Percentiles rank a stretch among this genome's conserved stretches.
phyloP scores from a whole-genome alignment of 2,797 vertebrate species.

The Apogon talboti region DNA sequence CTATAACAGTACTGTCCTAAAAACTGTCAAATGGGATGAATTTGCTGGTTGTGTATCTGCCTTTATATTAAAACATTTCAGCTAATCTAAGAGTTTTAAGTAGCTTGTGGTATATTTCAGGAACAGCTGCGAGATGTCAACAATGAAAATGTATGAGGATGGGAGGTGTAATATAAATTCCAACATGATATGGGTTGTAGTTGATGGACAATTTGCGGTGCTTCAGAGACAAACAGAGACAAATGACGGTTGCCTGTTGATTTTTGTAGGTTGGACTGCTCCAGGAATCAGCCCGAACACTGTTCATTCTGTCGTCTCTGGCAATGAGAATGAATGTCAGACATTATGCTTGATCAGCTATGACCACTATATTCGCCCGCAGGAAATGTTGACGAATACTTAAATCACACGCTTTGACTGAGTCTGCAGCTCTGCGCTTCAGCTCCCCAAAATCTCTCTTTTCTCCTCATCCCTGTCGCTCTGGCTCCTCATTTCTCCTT shows the following conservation, averaged over 20 bases:
- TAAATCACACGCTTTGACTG: slow-evolving; percentile 75
- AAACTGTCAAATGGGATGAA: slow-evolving; percentile 5
- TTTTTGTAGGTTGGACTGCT: slow-evolving; percentile 49
- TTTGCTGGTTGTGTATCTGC: slow-evolving; percentile 28
- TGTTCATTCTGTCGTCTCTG: slow-evolving; percentile 77
- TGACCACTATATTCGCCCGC: slow-evolving; percentile 77
- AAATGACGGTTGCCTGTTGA: slow-evolving; percentile 69
- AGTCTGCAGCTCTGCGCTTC: slow-evolving; percentile 69
- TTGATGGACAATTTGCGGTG: slow-evolving; percentile 68
- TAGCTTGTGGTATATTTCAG: slow-evolving; percentile 39
- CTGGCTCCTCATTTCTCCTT: slow-evolving; percentile 41
- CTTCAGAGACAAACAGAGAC: slow-evolving; percentile 61
- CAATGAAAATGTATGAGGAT: slow-evolving; percentile 61
- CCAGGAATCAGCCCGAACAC: slow-evolving; percentile 57
- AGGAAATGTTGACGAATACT: slow-evolving; percentile 79
- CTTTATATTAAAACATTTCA: slow-evolving; percentile 31
- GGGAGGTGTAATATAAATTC: slow-evolving; percentile 47
- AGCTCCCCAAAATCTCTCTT: slow-evolving; percentile 66
- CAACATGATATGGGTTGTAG: slow-evolving; percentile 34
- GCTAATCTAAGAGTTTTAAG: slow-evolving; percentile 39
- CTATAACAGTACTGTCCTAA: slow-evolving; percentile 14
- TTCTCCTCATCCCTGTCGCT: slow-evolving; percentile 45
- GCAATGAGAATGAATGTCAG: slow-evolving; percentile 81
- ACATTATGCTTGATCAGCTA: slow-evolving; percentile 82
- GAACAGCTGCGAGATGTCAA: slow-evolving; percentile 54